Evolutionary conservation across 2,888 invertebrate genomes (phyloP), one percentile per base, ranked within the genome.

Genomic region (Phengaris alcon): DNA sequence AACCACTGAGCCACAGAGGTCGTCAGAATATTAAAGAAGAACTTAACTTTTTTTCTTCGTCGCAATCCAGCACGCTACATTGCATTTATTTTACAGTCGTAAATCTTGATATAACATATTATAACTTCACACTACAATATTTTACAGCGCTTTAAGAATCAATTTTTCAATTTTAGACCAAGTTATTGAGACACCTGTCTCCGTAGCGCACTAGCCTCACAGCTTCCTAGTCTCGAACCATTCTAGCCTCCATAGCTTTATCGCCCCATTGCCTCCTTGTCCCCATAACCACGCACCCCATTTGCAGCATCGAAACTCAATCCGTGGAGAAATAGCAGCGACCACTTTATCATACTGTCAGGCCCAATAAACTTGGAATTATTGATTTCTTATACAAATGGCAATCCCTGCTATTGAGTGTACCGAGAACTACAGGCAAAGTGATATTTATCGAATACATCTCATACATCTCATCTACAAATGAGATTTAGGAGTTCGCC

Each of bases 311-410:
- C 35, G 35, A 35, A 48, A 48, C 48, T 6, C 2, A 22, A 59
- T 9, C 22, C 55, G 15, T 59, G 2, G 22, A 59, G 59, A 3
- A 59, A 59, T 59, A 59, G 59, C 10, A 59, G 59, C 59, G n/a
- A 59, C 22, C 22, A 22, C 22, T 59, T 59, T 59, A 59, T 59
- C 59, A 59, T 59, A 22, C 59, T 59, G 22, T 35, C 59, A 59
- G 10, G 59, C 12, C 59, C 59, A 59, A 59, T 59, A 59, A 22
- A 59, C 59, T 59, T 59, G 59, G 22, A 59, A 22, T 59, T 35
- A 59, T 59, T 59, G 59, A 59, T 59, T 59, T 59, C 59, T 59
- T 57, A 22, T 10, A 59, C 59, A 59, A 59, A 59, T 59, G 59
- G 6, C 22, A 35, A 10, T 22, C 59, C 22, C 10, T 59, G 22